Base-by-base conservation (phyloP, 2,797 vertebrate genomes). In the Cyprinella venusta region DNA sequence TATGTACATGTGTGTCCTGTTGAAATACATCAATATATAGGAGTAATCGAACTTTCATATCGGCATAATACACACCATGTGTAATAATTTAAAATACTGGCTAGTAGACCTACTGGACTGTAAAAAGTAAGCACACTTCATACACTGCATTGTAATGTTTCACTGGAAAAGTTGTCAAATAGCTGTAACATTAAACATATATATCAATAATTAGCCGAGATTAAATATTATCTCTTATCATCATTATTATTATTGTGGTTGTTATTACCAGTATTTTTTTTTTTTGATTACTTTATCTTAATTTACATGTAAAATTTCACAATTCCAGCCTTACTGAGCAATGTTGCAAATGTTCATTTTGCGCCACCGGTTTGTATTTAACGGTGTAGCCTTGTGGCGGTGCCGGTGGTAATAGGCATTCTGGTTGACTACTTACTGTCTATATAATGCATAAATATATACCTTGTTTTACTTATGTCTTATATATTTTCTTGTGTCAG, bases 401-500 rank as follows among this genome's bases (percentile, higher is more conserved):
- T 13, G 2, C n/a, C 24, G 0, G 12, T 26, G 24, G 26, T 30
- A 63, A 30, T 63, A 16, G 13, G 61, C 61, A 63, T 30, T 63
- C 26, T 63, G 26, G 61, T 63, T 63, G 61, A 63, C 26, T 63
- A 30, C 61, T 15, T 4, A 16, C 13, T 30, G 61, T 13, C 12
- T 33, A 50, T 21, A 52, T 21, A 50, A 71, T 71, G 15, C 38
- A 19, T 24, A 61, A 61, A 26, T 61, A 15, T 61, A 61, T 61
- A 7, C 24, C 15, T 61, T 61, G 24, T 26, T 63, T 63, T 63
- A 30, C 24, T 7, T 61, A 6, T 30, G 26, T 63, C 61, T 15
- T 40, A 7, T 12, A 21, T 45, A n/a, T 16, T 30, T 19, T 33
- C 30, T 64, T 83, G 5, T 42, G 89, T 86, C 90, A 99, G 98